A percentile compares a stretch with the other conserved stretches of the same genome.
phyloP scores from a whole-genome alignment of 2,113 vertebrate species.

The Mormyrus iriodes region DNA sequence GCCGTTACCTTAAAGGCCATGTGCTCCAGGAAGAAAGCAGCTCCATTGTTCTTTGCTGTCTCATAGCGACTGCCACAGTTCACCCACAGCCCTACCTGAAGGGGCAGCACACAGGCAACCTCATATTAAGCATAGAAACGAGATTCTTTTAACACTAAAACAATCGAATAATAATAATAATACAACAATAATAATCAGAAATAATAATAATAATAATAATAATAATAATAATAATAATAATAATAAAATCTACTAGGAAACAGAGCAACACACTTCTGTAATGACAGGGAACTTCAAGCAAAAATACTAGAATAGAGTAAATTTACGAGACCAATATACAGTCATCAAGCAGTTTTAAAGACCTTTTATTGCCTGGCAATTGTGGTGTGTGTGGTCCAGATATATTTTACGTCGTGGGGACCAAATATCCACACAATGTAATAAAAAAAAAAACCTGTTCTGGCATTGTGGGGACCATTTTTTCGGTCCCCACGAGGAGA shows the following conservation, averaged over 20 bases:
- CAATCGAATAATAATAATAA: too few relatives aligned
- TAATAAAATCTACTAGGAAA: neutral
- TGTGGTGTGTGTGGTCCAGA: neutral
- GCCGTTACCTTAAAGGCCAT: constrained; percentile 82
- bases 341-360: neutral
- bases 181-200: neutral
- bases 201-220: neutral
- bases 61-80: constrained; percentile 80
- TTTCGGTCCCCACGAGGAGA: too few relatives aligned
- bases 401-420: too few relatives aligned
- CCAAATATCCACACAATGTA: too few relatives aligned
- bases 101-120: constrained; percentile 17
- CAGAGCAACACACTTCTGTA: neutral
- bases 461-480: too few relatives aligned
- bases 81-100: constrained; percentile 88
- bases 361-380: neutral
- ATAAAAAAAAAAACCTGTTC: too few relatives aligned
- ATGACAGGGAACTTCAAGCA: neutral
- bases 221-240: neutral
- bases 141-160: neutral
- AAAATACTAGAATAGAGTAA: neutral
- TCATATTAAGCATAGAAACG: neutral
- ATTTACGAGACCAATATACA: neutral
- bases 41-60: constrained; percentile 76
- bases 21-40: constrained; percentile 84